Conservation (phyloP, 2,113 vertebrate species). For the Xenopus tropicalis region DNA sequence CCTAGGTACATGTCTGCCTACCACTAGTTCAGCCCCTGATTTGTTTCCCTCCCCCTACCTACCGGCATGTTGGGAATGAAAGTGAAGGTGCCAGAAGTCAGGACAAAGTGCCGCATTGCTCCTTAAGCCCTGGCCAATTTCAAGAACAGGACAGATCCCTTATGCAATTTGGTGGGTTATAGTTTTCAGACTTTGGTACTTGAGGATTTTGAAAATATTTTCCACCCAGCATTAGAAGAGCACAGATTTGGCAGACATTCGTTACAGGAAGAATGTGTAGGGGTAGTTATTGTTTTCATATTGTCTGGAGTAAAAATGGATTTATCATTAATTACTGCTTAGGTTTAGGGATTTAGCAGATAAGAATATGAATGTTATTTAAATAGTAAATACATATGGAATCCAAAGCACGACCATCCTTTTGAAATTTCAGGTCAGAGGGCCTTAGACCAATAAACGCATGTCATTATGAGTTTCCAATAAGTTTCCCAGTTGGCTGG, state of each 20-base stretch:
- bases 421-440: background rate
- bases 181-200: too few species aligned
- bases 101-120: too few species aligned
- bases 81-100: too few species aligned
- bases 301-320: background rate
- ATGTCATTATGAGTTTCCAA: conserved; percentile 7
- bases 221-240: too few species aligned
- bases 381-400: conserved; percentile 17
- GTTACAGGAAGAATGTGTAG: conserved; percentile 8
- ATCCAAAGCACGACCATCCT: background rate
- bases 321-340: background rate
- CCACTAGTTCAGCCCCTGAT: too few species aligned
- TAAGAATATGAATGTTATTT: conserved; percentile 18
- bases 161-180: too few species aligned
- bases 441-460: conserved; percentile 17
- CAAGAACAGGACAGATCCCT: too few species aligned
- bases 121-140: too few species aligned
- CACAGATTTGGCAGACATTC: conserved; percentile 1
- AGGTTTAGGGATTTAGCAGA: background rate
- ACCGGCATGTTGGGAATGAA: too few species aligned
- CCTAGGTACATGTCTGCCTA: too few species aligned
- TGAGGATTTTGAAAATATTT: too few species aligned
- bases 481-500: conserved; percentile 7
- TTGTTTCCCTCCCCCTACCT: too few species aligned
- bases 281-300: background rate